Base-by-base conservation (phyloP, 2,888 invertebrate genomes). In the Spatulosminthurus flaviceps region DNA sequence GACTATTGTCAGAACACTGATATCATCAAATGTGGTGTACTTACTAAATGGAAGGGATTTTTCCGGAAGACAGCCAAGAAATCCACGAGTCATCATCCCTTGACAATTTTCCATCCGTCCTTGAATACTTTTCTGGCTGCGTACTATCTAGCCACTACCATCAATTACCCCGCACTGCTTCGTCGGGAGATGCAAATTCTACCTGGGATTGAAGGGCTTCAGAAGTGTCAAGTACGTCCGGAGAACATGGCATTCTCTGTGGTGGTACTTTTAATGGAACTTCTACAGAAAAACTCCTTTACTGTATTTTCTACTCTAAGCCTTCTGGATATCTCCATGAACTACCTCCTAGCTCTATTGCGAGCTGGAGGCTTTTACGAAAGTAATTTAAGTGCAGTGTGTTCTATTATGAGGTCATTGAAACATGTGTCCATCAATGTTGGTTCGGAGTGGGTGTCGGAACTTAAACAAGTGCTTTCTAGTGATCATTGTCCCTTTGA, bases 71-170 rank as follows among this genome's bases (percentile, higher is more conserved):
- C 43, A 1, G 11, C 41, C 41, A 79, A 79, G 43, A 81, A 80
- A 66, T 77, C 71, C 19, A 42, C 79, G 24, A 19, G 51, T 51
- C 51, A 51, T 51, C 29, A 75, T 41, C 83, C 83, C 77, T 84
- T 85, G 85, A 88, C 89, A 16, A 89, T 90, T 0, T 87, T 90
- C 51, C 90, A 90, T 85, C 87, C 89, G 71, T 88, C 89, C 0
- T 88, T 90, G 81, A 88, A 89, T 21, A 90, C 90, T 83, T 90
- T 89, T 84, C 86, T 90, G n/a, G 89, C 90, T 0, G 90, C 90
- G 0, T 90, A 90, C 83, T 90, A 90, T 85, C 87, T 90, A n/a
- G 88, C 89, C 0, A 90, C 90, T 0, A 87, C 90, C 5, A 89
- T 89, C 5, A 89, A 89, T 83, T 88, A 90, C 81, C 88, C 90